A percentile compares a stretch with the other conserved stretches of the same genome.
Evolutionary conservation across 2,113 vertebrate genomes (phyloP).

Genomic region (Pseudopipra pipra): DNA sequence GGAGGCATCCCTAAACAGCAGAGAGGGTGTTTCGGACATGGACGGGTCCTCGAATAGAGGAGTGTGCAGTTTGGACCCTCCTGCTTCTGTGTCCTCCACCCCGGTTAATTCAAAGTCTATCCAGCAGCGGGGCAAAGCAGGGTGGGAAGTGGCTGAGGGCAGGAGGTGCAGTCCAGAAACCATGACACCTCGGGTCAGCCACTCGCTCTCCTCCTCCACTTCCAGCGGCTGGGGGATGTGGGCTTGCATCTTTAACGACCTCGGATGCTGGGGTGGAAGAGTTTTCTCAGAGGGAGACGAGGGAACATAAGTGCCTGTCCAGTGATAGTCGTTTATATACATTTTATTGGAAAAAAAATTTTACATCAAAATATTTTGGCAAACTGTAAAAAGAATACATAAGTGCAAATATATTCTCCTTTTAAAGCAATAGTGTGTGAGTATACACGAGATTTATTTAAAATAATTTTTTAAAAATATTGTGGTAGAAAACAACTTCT

Average conservation of each 20-base stretch:
- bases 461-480: conserved; percentile 72
- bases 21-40: fast-evolving
- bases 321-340: conserved; percentile 78
- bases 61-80: not conserved
- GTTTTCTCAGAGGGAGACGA: not conserved
- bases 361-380: conserved; percentile 84
- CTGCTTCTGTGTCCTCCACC: not conserved
- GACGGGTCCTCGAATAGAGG: not conserved
- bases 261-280: not conserved
- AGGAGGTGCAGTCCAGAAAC: not conserved
- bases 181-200: not conserved
- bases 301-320: not conserved
- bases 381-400: conserved; percentile 87
- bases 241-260: not conserved
- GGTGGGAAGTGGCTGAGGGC: not conserved
- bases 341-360: conserved; percentile 88
- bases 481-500: conserved; percentile 76
- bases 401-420: conserved; percentile 93
- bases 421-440: conserved; percentile 87
- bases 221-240: not conserved
- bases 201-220: fast-evolving
- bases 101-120: not conserved
- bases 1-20: no score
- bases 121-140: not conserved
- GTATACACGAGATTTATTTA: conserved; percentile 78